phyloP scores from a whole-genome alignment of 2,888 invertebrate species.

The Drosophila lutescens region DNA sequence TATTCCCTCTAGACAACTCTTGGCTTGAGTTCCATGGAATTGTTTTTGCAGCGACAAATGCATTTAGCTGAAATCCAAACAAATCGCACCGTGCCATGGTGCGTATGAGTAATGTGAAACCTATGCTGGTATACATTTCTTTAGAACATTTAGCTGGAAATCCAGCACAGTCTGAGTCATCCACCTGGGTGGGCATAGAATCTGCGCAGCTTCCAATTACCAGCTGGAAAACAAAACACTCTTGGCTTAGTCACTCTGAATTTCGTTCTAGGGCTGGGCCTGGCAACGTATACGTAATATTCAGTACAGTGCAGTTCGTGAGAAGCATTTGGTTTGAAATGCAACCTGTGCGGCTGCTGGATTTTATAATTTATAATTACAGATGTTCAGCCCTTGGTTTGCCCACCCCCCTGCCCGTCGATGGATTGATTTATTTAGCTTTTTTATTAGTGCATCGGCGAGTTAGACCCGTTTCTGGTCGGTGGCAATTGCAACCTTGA shows the following conservation, averaged over 20 bases:
- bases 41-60: slow-evolving; percentile 35
- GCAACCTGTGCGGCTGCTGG: slow-evolving; percentile 3
- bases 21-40: slow-evolving; percentile 18
- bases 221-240: slow-evolving; percentile 28
- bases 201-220: slow-evolving; percentile 76
- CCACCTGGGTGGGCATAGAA: slow-evolving; percentile 33
- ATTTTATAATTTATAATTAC: slow-evolving; percentile 49
- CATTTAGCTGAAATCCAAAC: slow-evolving; percentile 41
- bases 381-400: slow-evolving; percentile 22
- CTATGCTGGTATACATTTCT: slow-evolving; percentile 55
- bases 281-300: slow-evolving; percentile 41
- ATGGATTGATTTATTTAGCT: slow-evolving; percentile 42
- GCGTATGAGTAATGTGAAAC: slow-evolving; percentile 72
- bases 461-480: slow-evolving; percentile 58
- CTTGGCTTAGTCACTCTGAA: slow-evolving; percentile 61
- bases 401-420: neutral
- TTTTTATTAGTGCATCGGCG: slow-evolving; percentile 59
- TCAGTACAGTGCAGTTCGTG: slow-evolving; percentile 60
- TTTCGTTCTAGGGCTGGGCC: slow-evolving; percentile 37
- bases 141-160: slow-evolving; percentile 48
- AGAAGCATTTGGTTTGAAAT: slow-evolving; percentile 42
- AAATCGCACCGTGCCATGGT: slow-evolving; percentile 42
- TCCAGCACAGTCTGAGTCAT: slow-evolving; percentile 55
- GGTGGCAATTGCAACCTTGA: slow-evolving; percentile 71
- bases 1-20: neutral